phyloP scores from a whole-genome alignment of 2,113 vertebrate genomes.

The Taurulus bubalis region DNA sequence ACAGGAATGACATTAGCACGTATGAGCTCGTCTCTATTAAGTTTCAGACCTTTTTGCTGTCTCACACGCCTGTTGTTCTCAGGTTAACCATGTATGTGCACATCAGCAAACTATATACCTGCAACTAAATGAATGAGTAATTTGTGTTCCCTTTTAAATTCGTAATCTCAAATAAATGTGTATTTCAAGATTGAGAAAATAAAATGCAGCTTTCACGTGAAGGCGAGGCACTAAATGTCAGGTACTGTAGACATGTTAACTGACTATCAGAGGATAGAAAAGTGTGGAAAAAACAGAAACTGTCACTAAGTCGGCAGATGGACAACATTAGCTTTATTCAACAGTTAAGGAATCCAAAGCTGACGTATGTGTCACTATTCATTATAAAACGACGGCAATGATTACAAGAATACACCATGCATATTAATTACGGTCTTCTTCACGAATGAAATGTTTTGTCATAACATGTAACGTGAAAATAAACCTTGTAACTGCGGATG shows the following conservation, averaged over 20 bases:
- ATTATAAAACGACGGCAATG: neutral
- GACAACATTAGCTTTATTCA: neutral
- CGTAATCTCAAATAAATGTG: neutral
- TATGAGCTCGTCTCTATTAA: neutral
- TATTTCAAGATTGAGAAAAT: neutral
- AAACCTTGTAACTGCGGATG: slow-evolving; percentile 43
- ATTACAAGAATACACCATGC: neutral
- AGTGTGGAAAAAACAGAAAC: neutral
- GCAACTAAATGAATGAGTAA: neutral
- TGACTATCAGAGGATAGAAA: neutral
- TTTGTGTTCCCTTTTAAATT: neutral
- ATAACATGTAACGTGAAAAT: slow-evolving; percentile 50
- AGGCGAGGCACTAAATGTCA: neutral
- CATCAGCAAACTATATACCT: neutral
- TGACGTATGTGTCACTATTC: neutral
- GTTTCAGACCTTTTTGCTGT: neutral
- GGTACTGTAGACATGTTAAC: neutral
- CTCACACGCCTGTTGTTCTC: neutral
- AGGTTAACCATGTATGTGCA: neutral
- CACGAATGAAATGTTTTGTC: slow-evolving; percentile 8
- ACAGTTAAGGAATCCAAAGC: neutral
- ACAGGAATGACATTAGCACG: neutral
- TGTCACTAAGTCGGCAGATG: neutral
- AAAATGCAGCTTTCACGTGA: neutral
- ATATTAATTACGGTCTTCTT: neutral